Conservation (phyloP, 2,113 vertebrate species). For the Machaerirhynchus nigripectus region DNA sequence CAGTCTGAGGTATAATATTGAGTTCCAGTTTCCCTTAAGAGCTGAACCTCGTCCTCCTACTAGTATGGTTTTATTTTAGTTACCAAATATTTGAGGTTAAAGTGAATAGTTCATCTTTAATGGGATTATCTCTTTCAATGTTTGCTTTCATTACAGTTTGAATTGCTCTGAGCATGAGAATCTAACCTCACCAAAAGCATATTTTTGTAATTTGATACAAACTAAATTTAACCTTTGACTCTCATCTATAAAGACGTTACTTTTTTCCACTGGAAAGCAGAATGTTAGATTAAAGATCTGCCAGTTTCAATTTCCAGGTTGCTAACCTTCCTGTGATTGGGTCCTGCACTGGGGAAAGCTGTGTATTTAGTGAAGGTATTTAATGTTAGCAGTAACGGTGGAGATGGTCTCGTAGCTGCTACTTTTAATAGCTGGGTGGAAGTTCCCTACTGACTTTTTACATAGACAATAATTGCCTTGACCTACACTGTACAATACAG, state of each 20-base stretch:
- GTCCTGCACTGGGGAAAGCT: conserved; percentile 37
- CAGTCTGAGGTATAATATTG: background rate
- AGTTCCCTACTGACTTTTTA: background rate
- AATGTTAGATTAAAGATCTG: conserved; percentile 69
- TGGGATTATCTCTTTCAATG: conserved; percentile 78
- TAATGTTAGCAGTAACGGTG: background rate
- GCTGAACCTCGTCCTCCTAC: conserved; percentile 49
- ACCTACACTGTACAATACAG: background rate
- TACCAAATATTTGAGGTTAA: conserved; percentile 72
- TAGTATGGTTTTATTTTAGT: conserved; percentile 66
- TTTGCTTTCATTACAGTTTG: conserved; percentile 78
- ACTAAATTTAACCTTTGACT: conserved; percentile 81
- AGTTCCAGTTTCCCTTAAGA: conserved; percentile 27
- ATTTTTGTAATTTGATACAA: conserved; percentile 82
- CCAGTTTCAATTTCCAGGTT: conserved; percentile 72
- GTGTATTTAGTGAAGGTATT: background rate
- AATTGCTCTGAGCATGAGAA: conserved; percentile 77
- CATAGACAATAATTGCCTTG: background rate
- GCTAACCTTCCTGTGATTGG: conserved; percentile 64
- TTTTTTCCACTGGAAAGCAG: conserved; percentile 62
- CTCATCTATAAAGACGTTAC: conserved; percentile 74
- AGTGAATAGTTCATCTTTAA: conserved; percentile 80
- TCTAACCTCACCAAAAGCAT: conserved; percentile 77
- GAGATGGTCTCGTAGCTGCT: background rate
- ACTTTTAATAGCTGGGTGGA: background rate